Evolutionary conservation across 1,140 invertebrate species (phyloP).

Genomic region (Penaeus vannamei): DNA sequence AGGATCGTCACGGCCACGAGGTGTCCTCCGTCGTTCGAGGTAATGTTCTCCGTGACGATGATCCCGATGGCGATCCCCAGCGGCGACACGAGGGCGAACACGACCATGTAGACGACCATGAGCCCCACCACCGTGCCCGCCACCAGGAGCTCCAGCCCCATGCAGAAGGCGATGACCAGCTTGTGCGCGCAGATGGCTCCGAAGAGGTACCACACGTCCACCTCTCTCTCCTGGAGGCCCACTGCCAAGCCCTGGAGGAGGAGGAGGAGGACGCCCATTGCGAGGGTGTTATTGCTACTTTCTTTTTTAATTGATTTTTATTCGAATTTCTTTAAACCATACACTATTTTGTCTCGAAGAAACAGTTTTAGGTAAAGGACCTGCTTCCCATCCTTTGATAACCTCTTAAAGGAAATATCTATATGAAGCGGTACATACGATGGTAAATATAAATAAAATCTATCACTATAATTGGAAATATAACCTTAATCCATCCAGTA

Average conservation of each 20-base stretch:
- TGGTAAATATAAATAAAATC: neutral
- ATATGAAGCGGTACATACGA: no score
- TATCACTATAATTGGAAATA: no score
- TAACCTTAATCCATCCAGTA: no score
- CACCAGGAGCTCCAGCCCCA: constrained; percentile 72
- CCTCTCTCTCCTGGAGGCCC: constrained; percentile 78
- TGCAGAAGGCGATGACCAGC: constrained; percentile 79
- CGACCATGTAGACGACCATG: constrained; percentile 79
- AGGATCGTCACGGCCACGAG: constrained; percentile 71
- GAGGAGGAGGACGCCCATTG: neutral
- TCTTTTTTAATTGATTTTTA: neutral
- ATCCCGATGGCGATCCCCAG: constrained; percentile 79
- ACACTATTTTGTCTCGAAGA: no score
- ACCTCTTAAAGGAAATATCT: neutral
- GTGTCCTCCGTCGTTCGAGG: constrained; percentile 64
- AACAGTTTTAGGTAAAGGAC: no score
- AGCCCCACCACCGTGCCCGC: constrained; percentile 72
- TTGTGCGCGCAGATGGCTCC: constrained; percentile 78
- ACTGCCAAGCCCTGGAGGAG: constrained; percentile 80
- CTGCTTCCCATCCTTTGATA: neutral
- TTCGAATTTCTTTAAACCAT: neutral
- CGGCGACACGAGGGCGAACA: constrained; percentile 85
- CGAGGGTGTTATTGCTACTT: neutral
- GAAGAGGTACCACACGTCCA: constrained; percentile 80
- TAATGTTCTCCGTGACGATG: constrained; percentile 75